Evolutionary conservation across 2,888 invertebrate genomes (phyloP), one percentile per base, ranked within the genome.

Genomic region (Cordilura impudica): DNA sequence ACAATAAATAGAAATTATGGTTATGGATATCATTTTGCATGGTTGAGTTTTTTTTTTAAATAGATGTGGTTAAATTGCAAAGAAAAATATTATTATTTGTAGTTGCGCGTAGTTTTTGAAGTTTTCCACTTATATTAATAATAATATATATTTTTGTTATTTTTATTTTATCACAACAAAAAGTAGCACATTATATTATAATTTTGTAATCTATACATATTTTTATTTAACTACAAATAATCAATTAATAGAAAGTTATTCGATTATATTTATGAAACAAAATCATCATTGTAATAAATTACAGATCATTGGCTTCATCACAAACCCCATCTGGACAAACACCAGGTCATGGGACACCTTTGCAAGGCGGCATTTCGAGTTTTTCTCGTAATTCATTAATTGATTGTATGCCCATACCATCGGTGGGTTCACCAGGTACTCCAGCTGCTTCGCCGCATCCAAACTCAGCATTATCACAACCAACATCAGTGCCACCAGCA

Each of bases 381-480:
- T 93, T 93, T 86, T 92, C 93, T 18, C 91, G 93, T 72, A 93
- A 93, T 76, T 89, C 90, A 54, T 83, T 89, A 79, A 88, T 87
- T 56, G 88, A 89, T 80, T 88, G 88, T 61, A 86, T 89, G 88
- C 87, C 89, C 8, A 86, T 89, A 73, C 87, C 89, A 19, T 92
- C 92, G 7, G 93, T 93, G 47, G 94, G 91, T 1, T 92, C 93
- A 72, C 93, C 95, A 71, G 91, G 93, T 78, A 93, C 94, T 81
- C 92, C 93, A 74, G 92, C 93, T 54, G 92, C 94, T 2, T 94
- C 94, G 65, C 95, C 94, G 23, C 87, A 87, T 85, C 88, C 89
- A 18, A 88, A 88, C 82, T 90, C 89, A 67, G 93, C 94, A 69
- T 93, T 94, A 83, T 94, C 94, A 80, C 94, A 95, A 85, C 94